Percentiles rank a stretch among this genome's conserved stretches.
Conservation (phyloP, 2,888 invertebrate genomes). For the Agapostemon virescens region DNA sequence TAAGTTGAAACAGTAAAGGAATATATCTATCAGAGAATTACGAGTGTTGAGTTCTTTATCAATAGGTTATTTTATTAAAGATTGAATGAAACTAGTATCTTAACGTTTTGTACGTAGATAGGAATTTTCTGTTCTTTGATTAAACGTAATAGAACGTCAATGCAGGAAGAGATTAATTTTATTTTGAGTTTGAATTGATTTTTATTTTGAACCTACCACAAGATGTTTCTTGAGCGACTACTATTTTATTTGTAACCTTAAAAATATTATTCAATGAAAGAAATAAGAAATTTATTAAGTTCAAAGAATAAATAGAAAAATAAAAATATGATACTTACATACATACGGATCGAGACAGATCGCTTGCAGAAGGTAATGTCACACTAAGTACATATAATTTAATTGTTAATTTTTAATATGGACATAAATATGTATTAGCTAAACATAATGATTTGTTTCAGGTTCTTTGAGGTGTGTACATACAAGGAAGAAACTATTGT, state of each 20-base stretch:
- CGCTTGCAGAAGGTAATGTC: not conserved
- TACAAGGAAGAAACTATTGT: not conserved
- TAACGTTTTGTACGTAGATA: not conserved
- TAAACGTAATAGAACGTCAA: not conserved
- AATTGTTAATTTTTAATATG: not conserved
- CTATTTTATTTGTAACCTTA: not conserved
- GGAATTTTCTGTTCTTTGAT: not conserved
- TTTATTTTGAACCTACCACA: not conserved
- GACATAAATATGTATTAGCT: not conserved
- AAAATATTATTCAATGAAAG: not conserved
- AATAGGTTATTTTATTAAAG: not conserved
- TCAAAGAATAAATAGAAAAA: not conserved
- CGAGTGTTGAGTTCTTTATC: conserved; percentile 49
- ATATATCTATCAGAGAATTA: conserved; percentile 56
- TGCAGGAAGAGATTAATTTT: not conserved
- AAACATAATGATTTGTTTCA: not conserved
- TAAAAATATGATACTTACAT: not conserved
- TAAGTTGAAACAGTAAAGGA: conserved; percentile 53
- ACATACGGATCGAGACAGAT: not conserved
- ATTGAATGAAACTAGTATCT: not conserved
- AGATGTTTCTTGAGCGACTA: not conserved
- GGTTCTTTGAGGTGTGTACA: not conserved
- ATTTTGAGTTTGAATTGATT: not conserved
- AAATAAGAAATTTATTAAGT: not conserved
- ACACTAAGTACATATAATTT: not conserved